Conservation (phyloP, 2,888 invertebrate species). For the Sarcophaga subvicina region DNA sequence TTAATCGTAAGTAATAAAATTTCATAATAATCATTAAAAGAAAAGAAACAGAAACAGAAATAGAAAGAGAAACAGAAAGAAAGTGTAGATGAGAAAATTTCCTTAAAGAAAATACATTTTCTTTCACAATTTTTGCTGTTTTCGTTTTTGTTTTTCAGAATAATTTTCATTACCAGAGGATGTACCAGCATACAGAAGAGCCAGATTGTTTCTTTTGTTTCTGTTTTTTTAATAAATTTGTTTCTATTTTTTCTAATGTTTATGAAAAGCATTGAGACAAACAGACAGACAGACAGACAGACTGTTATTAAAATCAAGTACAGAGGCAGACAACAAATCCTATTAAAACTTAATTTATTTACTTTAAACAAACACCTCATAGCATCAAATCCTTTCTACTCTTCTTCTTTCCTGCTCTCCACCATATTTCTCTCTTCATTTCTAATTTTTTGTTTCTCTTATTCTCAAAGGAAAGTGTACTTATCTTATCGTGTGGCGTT, state of each 20-base stretch:
- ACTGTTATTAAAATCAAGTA: slow-evolving; percentile 55
- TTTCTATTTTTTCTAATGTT: background rate
- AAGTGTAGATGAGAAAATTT: background rate
- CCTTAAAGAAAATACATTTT: too few relatives aligned
- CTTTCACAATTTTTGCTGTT: too few relatives aligned
- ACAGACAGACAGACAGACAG: background rate
- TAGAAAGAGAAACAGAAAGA: background rate
- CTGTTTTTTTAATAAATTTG: too few relatives aligned
- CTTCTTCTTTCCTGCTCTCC: background rate
- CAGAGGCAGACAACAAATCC: slow-evolving; percentile 58
- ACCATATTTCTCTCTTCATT: background rate
- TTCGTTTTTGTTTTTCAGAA: too few relatives aligned
- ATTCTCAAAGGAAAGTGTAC: slow-evolving; percentile 37
- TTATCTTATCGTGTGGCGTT: slow-evolving; percentile 47
- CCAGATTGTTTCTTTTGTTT: background rate
- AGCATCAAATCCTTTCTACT: slow-evolving; percentile 60
- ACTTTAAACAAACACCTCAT: slow-evolving; percentile 69
- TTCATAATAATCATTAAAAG: background rate
- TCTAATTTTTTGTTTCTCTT: background rate
- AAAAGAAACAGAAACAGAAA: background rate
- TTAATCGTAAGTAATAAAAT: background rate
- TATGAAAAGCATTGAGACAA: background rate
- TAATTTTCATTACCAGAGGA: too few relatives aligned
- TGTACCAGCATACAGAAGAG: background rate
- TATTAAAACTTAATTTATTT: slow-evolving; percentile 69